These are phyloP conservation scores for Epizoanthus ramosus DNA, from an alignment of 92 coral and sea anemone genomes.

Conservation along the genomic window DNA sequence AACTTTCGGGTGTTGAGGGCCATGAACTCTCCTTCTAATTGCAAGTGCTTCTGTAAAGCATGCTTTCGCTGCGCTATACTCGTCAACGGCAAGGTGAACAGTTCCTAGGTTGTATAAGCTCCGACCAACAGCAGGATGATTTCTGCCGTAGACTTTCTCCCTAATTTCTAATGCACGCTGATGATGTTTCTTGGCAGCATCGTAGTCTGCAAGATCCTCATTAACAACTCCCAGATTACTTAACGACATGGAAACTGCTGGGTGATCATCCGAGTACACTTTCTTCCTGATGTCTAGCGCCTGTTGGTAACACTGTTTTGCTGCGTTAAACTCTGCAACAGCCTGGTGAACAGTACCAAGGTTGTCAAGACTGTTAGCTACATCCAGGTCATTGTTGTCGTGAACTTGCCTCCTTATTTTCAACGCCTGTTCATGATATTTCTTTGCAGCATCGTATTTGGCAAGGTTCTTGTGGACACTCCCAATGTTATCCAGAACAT, in stretches of 20 bases:
- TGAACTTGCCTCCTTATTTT: constrained; percentile 9
- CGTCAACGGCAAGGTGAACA: constrained; percentile 39
- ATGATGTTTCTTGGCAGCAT: constrained; percentile 28
- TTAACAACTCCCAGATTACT: constrained; percentile 45
- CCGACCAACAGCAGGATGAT: constrained; percentile 36
- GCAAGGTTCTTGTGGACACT: constrained; percentile 38
- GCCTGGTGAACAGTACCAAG: constrained; percentile 45
- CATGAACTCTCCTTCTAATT: constrained; percentile 17
- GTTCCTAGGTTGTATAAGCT: constrained; percentile 42
- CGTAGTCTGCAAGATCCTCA: constrained; percentile 36
- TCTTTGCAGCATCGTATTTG: constrained; percentile 32
- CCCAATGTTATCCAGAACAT: constrained; percentile 38
- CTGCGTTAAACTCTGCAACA: constrained; percentile 37
- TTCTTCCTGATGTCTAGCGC: constrained; percentile 29
- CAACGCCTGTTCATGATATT: constrained; percentile 18
- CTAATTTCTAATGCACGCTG: constrained; percentile 33
- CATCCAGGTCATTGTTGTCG: constrained; percentile 10
- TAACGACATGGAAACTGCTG: constrained; percentile 38
- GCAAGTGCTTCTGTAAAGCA: constrained; percentile 21
- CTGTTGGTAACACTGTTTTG: constrained; percentile 37
- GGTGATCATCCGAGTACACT: constrained; percentile 28
- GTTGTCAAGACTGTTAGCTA: constrained; percentile 40
- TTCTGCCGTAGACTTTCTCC: constrained; percentile 5
- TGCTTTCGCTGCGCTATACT: constrained; percentile 23
- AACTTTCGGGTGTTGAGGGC: constrained; percentile 32